Conservation (phyloP, 2,113 vertebrate genomes). For the Cacatua alba region DNA sequence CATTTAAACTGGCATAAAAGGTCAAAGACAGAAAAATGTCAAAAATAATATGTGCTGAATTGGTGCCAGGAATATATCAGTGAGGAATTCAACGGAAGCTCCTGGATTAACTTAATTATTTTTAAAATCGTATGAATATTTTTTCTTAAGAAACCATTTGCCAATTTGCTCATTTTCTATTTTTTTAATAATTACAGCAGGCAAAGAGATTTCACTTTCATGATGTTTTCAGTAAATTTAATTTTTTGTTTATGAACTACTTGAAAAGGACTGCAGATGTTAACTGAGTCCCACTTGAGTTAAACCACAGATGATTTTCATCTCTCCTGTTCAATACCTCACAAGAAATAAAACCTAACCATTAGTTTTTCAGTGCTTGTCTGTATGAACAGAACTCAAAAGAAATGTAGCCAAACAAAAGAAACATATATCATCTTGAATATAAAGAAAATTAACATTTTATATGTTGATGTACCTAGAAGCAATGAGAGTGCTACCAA, state of each 20-base stretch:
- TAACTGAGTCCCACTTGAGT: not conserved
- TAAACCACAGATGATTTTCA: not conserved
- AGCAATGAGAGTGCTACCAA: not conserved
- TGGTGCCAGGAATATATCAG: not conserved
- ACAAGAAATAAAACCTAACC: not conserved
- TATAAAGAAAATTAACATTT: not conserved
- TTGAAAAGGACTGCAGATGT: not conserved
- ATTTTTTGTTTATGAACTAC: not conserved
- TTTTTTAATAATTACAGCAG: not conserved
- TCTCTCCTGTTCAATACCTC: not conserved
- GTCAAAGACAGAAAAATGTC: not conserved
- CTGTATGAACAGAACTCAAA: not conserved
- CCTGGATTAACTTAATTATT: not conserved
- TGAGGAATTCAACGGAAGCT: not conserved
- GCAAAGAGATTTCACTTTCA: not conserved
- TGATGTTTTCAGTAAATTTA: not conserved
- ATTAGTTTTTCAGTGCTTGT: not conserved
- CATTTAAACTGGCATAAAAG: not conserved
- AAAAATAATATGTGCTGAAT: not conserved
- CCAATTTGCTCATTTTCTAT: not conserved
- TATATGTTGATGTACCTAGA: not conserved
- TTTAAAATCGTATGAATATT: not conserved
- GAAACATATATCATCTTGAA: not conserved
- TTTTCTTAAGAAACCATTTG: not conserved
- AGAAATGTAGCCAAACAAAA: not conserved